Conservation (phyloP, 2,888 invertebrate species). For the Calameuta pallipes region DNA sequence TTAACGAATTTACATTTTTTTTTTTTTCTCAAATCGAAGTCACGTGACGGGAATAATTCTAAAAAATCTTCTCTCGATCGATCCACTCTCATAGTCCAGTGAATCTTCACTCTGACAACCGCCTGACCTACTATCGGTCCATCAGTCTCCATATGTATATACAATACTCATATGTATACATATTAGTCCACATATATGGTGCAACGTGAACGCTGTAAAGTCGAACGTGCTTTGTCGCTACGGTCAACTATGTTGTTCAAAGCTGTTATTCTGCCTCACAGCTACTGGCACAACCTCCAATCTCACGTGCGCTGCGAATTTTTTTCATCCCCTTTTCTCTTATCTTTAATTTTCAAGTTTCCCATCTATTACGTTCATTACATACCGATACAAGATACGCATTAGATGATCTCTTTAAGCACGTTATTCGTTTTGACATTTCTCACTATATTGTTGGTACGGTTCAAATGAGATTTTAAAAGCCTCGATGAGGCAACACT, state of each 20-base stretch:
- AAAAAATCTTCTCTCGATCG: not conserved
- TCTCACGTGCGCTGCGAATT: not conserved
- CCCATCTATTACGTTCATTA: not conserved
- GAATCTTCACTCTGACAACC: not conserved
- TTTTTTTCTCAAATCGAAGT: not conserved
- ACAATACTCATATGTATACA: not conserved
- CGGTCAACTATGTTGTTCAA: not conserved
- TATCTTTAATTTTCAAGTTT: not conserved
- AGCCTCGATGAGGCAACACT: not conserved
- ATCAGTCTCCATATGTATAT: not conserved
- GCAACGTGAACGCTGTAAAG: not conserved
- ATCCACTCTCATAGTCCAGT: constrained; percentile 1
- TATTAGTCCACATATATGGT: not conserved
- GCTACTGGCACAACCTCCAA: not conserved
- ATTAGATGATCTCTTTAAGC: too few species aligned
- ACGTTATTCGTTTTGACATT: too few species aligned
- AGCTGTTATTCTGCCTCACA: constrained; percentile 4
- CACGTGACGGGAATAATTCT: not conserved
- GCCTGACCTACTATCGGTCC: constrained; percentile 5
- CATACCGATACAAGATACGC: not conserved
- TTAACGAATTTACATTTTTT: not conserved
- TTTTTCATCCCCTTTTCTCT: not conserved
- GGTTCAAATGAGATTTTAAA: not conserved
- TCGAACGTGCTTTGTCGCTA: constrained; percentile 1
- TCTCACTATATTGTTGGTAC: not conserved